Conservation (phyloP, 2,888 invertebrate genomes). For the Drosophila maculinotata region DNA sequence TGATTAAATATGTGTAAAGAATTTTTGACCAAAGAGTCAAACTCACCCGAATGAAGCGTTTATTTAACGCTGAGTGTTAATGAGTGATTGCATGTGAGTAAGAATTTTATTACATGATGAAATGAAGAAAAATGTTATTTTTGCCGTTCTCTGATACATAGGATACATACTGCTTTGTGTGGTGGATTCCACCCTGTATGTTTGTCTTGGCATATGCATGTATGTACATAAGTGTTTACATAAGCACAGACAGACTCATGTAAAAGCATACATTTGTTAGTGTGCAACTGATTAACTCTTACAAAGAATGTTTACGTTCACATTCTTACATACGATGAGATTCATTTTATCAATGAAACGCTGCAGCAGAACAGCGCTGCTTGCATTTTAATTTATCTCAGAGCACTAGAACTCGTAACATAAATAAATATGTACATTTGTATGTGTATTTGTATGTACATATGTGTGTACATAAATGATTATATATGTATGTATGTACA, state of each 20-base stretch:
- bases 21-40: no score
- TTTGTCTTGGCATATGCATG: background rate
- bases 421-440: background rate
- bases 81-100: no score
- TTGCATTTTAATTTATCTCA: constrained; percentile 10
- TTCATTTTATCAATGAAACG: constrained; percentile 17
- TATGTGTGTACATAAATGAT: background rate
- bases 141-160: background rate
- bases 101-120: no score
- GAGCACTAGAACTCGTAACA: constrained; percentile 5
- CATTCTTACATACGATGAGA: constrained; percentile 10
- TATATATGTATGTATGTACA: background rate
- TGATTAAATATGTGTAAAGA: no score
- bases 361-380: constrained; percentile 2
- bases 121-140: no score
- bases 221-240: background rate
- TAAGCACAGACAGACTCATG: constrained; percentile 5
- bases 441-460: background rate
- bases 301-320: constrained; percentile 42
- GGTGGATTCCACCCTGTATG: background rate
- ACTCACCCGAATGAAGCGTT: no score
- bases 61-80: no score
- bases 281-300: constrained; percentile 31
- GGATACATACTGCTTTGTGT: background rate
- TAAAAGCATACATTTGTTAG: constrained; percentile 7